A percentile compares a stretch with the other conserved stretches of the same genome.
These are phyloP conservation scores for Mycetomoellerius zeteki DNA, from an alignment of 1,140 invertebrate species.

Conservation along the genomic window DNA sequence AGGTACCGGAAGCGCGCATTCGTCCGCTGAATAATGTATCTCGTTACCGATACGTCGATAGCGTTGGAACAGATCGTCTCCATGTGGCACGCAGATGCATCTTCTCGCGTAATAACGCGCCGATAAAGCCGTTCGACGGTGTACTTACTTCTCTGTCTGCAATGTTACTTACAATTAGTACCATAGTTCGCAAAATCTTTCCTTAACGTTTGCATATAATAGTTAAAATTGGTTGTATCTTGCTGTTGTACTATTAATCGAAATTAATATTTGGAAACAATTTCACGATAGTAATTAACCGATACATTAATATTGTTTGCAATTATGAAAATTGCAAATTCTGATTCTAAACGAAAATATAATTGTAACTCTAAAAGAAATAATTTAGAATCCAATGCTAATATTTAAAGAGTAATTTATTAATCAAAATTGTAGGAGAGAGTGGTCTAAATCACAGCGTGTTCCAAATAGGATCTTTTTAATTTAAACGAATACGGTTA, in stretches of 20 bases:
- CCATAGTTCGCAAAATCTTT: slow-evolving; percentile 5
- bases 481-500: too few relatives aligned
- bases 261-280: slow-evolving; percentile 9
- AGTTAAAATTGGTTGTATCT: not conserved
- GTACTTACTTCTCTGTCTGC: slow-evolving; percentile 20
- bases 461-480: too few relatives aligned
- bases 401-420: not conserved
- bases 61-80: slow-evolving; percentile 44
- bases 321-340: not conserved
- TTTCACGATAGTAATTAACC: not conserved
- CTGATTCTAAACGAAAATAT: not conserved
- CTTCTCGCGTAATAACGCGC: slow-evolving; percentile 54
- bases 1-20: slow-evolving; percentile 24
- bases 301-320: not conserved
- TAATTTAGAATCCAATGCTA: not conserved
- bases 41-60: slow-evolving; percentile 63
- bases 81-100: slow-evolving; percentile 58
- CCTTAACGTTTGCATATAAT: not conserved
- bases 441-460: too few relatives aligned
- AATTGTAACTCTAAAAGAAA: not conserved
- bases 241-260: not conserved
- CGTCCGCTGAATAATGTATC: slow-evolving; percentile 58
- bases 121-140: slow-evolving; percentile 45
- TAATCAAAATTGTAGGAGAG: not conserved
- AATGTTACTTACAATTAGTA: slow-evolving; percentile 3